Conservation (phyloP, 2,797 vertebrate genomes). For the Chrosomus eos region DNA sequence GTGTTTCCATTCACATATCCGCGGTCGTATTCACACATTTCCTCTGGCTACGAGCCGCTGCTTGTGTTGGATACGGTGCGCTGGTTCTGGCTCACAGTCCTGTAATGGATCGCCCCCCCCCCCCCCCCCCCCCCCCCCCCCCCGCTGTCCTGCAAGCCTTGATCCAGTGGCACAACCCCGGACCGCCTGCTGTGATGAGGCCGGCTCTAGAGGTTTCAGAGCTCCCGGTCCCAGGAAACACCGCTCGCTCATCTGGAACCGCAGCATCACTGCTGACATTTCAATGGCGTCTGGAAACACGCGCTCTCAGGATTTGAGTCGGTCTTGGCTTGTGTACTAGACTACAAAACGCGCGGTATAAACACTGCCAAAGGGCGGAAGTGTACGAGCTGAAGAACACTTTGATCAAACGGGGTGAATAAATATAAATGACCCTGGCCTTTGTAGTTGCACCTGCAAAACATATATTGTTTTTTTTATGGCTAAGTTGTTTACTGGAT, state of each 20-base stretch:
- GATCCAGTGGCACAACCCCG: neutral
- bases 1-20: neutral
- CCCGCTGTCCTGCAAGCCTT: neutral
- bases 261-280: neutral
- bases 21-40: neutral
- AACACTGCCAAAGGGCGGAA: no score
- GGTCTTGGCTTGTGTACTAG: neutral
- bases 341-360: neutral
- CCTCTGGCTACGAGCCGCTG: neutral
- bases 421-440: neutral
- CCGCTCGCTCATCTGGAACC: neutral
- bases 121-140: no score
- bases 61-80: neutral
- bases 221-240: neutral
- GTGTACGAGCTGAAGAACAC: neutral
- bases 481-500: neutral
- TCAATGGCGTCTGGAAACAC: neutral
- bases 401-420: neutral
- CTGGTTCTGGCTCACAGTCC: slow-evolving; percentile 21
- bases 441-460: neutral
- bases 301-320: no score
- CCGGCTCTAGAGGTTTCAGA: neutral
- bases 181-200: slow-evolving; percentile 5
- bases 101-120: slow-evolving; percentile 19
- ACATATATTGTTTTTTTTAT: neutral